phyloP scores from a whole-genome alignment of 2,113 vertebrate species.

The Zosterops japonicus region DNA sequence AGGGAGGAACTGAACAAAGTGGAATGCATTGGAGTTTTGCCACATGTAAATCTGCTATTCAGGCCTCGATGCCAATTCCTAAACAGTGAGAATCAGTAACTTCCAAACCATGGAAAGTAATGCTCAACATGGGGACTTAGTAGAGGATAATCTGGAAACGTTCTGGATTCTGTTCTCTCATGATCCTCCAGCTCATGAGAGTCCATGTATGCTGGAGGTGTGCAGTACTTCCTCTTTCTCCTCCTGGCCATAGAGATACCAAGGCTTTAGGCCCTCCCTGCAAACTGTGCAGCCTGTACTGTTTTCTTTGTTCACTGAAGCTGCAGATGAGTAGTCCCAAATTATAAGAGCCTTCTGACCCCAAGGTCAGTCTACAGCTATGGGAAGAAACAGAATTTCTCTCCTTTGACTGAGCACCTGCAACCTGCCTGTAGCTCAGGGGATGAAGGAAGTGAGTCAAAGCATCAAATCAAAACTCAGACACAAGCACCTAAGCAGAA shows the following conservation, averaged over 20 bases:
- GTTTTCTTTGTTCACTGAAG: neutral
- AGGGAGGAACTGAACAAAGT: neutral
- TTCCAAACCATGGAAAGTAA: neutral
- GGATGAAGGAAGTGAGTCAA: neutral
- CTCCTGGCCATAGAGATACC: neutral
- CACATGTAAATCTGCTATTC: neutral
- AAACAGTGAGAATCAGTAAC: neutral
- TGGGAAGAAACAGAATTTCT: neutral
- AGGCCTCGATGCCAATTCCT: neutral
- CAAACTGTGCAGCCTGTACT: neutral
- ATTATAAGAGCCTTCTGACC: neutral
- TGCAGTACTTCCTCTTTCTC: neutral
- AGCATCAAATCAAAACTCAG: neutral
- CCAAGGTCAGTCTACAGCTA: neutral
- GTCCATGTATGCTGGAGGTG: neutral
- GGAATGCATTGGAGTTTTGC: neutral
- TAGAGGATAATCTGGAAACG: neutral
- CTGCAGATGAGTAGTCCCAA: neutral
- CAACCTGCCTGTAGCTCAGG: neutral
- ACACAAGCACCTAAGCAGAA: neutral
- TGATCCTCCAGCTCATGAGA: neutral
- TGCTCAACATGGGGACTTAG: rapidly evolving
- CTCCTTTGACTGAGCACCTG: neutral
- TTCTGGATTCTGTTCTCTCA: neutral
- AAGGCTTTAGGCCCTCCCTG: neutral